A percentile compares a stretch with the other conserved stretches of the same genome.
These are phyloP conservation scores for Phrynocephalus forsythii DNA, from an alignment of 2,797 vertebrate species.

Conservation along the genomic window DNA sequence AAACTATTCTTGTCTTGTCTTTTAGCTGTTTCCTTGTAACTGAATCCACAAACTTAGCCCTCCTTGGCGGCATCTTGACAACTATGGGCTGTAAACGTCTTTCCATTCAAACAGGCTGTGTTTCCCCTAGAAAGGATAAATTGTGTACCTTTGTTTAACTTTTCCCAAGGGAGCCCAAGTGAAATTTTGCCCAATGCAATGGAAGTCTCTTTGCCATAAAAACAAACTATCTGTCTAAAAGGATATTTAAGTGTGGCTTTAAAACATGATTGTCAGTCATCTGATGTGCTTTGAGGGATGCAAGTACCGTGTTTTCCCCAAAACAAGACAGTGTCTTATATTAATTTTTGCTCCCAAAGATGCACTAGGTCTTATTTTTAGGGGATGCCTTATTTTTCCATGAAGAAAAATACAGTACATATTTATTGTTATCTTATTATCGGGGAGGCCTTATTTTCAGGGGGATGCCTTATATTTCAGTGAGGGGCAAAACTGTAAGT, in stretches of 20 bases:
- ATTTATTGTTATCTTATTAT: too few species aligned
- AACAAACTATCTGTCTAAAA: neutral
- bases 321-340: too few species aligned
- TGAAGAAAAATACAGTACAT: too few species aligned
- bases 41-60: neutral
- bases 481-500: too few species aligned
- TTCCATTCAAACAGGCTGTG: conserved; percentile 1
- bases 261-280: neutral
- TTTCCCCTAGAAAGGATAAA: neutral
- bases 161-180: neutral
- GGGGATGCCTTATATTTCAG: too few species aligned
- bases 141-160: conserved; percentile 20
- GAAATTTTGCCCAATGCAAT: neutral
- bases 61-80: accelerated
- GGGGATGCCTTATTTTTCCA: too few species aligned
- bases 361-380: too few species aligned
- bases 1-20: conserved; percentile 1
- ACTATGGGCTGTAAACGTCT: neutral
- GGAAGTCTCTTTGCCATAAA: conserved; percentile 7
- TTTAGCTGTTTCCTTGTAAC: neutral
- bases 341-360: too few species aligned
- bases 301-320: neutral
- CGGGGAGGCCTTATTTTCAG: too few species aligned
- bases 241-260: neutral
- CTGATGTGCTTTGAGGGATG: neutral